A percentile compares a stretch with the other conserved stretches of the same genome.
Conservation (phyloP, 2,113 vertebrate genomes). For the Macquaria ambigua region DNA sequence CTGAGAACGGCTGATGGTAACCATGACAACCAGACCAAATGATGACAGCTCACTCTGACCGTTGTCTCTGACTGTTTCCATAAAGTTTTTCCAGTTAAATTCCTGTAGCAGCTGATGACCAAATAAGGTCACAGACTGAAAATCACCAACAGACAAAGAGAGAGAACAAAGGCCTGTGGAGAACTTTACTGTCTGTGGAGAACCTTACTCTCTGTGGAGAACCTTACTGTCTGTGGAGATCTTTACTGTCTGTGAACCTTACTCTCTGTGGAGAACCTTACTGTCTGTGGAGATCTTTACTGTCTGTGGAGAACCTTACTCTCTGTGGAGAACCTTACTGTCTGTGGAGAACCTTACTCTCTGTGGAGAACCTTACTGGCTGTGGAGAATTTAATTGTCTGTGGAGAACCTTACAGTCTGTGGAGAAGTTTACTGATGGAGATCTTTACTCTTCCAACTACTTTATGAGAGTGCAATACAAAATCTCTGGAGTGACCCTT, state of each 20-base stretch:
- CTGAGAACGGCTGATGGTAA: not conserved
- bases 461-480: too few relatives aligned
- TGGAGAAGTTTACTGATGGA: too few relatives aligned
- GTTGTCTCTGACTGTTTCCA: not conserved
- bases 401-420: too few relatives aligned
- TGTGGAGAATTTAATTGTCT: too few relatives aligned
- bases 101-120: constrained; percentile 35
- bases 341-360: too few relatives aligned
- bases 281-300: not conserved
- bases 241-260: too few relatives aligned
- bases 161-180: not conserved
- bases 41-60: not conserved
- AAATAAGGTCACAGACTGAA: constrained; percentile 48
- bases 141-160: not conserved
- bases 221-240: not conserved
- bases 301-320: not conserved
- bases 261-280: too few relatives aligned
- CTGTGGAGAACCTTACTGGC: not conserved
- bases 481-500: too few relatives aligned
- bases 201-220: too few relatives aligned
- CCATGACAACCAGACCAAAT: constrained; percentile 37
- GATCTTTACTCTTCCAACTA: not conserved
- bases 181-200: not conserved
- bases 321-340: not conserved
- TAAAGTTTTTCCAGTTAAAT: constrained; percentile 17